Base-by-base conservation (phyloP, 2,888 invertebrate genomes). In the Dioctria linearis region DNA sequence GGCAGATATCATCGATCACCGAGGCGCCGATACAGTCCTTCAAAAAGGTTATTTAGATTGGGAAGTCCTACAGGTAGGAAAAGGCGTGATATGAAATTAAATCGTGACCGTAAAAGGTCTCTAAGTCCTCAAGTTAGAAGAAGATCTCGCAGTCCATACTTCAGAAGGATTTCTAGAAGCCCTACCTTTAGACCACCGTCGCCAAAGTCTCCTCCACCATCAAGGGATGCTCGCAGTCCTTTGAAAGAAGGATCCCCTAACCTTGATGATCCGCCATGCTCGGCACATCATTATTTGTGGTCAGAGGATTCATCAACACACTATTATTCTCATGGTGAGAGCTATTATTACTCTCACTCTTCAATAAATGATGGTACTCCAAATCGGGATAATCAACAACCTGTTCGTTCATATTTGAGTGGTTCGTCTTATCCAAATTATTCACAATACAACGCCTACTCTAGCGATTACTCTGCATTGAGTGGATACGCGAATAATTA, bases 201-300 rank as follows among this genome's bases (percentile, higher is more conserved):
- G 0, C 81, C 81, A 4, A 87, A 87, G 37, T 88, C 86, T 79
- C 87, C 88, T 3, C 88, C 87, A 0, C 88, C 88, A 5, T 88
- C 88, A 3, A 86, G 87, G 5, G 11, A 63, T 5, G 78, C 81
- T 0, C 54, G 73, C n/a, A 67, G 78, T 65, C 57, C 78, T 37
- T 39, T 69, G n/a, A 57, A 49, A 3, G 61, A 71, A 9, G 39
- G 79, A 9, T 61, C 66, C 83, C 84, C 40, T 82, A 81, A 3
- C 76, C 83, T n/a, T 43, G 82, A 82, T 5, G 4, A 42, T 39
- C 82, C 80, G 65, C 81, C 11, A 11, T 8, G 9, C 4, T 54
- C 65, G 49, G 83, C 49, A 67, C 82, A 25, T 81, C 54, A 85
- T 82, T 51, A 84, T 78, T 42, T 81, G 78, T 80, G 80, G 83